A percentile compares a stretch with the other conserved stretches of the same genome.
These are phyloP conservation scores for Lagenorhynchus albirostris DNA, from an alignment of 2,113 vertebrate genomes.

Conservation along the genomic window DNA sequence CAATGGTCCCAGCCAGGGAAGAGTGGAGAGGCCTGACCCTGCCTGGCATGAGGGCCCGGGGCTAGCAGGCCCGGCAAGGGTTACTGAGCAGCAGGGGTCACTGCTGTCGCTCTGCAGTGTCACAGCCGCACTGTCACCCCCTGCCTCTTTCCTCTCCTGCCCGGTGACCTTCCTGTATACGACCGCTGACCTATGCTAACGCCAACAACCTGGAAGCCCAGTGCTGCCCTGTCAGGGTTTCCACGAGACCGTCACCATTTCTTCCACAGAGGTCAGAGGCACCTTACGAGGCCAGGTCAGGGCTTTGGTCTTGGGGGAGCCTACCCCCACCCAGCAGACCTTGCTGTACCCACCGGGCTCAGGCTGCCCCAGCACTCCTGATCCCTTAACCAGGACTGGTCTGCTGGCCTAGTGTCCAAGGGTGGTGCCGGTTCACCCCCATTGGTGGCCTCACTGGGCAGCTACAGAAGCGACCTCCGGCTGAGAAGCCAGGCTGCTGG, in stretches of 20 bases:
- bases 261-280: background rate
- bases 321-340: rapidly evolving
- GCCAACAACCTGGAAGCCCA: background rate
- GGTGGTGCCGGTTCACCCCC: rapidly evolving
- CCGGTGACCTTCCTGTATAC: background rate
- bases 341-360: background rate
- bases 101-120: rapidly evolving
- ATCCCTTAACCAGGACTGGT: background rate
- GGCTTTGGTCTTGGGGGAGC: no score
- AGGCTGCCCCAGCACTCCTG: no score
- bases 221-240: background rate
- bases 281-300: background rate
- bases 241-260: background rate
- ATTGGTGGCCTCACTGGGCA: background rate
- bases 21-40: rapidly evolving
- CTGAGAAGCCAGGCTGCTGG: background rate
- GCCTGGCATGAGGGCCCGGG: rapidly evolving
- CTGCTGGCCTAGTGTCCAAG: no score
- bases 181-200: background rate
- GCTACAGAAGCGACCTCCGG: rapidly evolving
- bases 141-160: background rate
- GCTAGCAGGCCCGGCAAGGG: rapidly evolving
- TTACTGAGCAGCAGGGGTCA: background rate
- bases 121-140: rapidly evolving
- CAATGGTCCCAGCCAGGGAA: no score